These are phyloP conservation scores for Notocelia uddmanniana DNA, from an alignment of 2,888 invertebrate species.

Conservation along the genomic window DNA sequence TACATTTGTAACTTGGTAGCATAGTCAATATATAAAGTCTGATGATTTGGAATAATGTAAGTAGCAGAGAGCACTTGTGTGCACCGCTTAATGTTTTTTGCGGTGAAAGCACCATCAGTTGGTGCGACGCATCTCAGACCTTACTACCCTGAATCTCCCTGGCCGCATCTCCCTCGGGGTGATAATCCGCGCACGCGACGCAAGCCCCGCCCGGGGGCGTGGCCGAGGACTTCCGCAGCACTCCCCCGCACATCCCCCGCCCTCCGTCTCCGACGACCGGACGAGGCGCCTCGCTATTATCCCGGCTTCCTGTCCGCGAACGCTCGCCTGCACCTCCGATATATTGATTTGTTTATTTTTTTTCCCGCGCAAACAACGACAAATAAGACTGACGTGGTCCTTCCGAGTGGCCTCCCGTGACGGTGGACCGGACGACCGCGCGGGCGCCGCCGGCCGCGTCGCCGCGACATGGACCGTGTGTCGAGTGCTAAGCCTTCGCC, in stretches of 20 bases:
- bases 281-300: slow-evolving; percentile 79
- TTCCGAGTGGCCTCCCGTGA: slow-evolving; percentile 69
- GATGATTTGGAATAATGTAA: background rate
- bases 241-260: slow-evolving; percentile 56
- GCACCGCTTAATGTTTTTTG: slow-evolving; percentile 3
- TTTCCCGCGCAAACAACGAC: slow-evolving; percentile 75
- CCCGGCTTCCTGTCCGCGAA: slow-evolving; percentile 83
- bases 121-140: slow-evolving; percentile 31
- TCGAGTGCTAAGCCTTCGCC: slow-evolving; percentile 50
- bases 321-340: slow-evolving; percentile 79
- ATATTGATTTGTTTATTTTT: slow-evolving; percentile 84
- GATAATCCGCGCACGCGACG: slow-evolving; percentile 61
- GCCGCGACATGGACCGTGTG: slow-evolving; percentile 42
- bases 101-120: slow-evolving; percentile 25
- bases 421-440: slow-evolving; percentile 55
- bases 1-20: too few species aligned
- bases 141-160: slow-evolving; percentile 39
- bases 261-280: slow-evolving; percentile 59
- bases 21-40: background rate
- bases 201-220: slow-evolving; percentile 61
- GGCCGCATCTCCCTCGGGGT: slow-evolving; percentile 49
- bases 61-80: background rate
- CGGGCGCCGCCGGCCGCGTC: slow-evolving; percentile 51
- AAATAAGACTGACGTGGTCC: slow-evolving; percentile 68
- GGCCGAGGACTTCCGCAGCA: slow-evolving; percentile 53